phyloP scores from a whole-genome alignment of 2,888 invertebrate species.

The Brassicogethes aeneus region DNA sequence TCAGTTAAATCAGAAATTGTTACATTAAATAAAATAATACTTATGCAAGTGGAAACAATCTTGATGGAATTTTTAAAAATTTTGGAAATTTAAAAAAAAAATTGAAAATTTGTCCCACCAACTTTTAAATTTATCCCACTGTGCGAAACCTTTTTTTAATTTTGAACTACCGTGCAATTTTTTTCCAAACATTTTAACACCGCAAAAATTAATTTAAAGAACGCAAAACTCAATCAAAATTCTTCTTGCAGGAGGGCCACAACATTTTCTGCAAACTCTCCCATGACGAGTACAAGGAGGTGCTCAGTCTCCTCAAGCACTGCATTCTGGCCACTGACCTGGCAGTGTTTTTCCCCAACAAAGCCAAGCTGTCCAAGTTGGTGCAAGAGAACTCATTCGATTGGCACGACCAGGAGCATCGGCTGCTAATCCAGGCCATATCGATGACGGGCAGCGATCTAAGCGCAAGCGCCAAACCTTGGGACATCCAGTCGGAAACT shows the following conservation, averaged over 20 bases:
- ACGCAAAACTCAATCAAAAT: too few relatives aligned
- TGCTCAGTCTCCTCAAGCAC: conserved; percentile 65
- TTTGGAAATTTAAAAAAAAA: too few relatives aligned
- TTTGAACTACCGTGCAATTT: too few relatives aligned
- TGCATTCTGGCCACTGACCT: conserved; percentile 81
- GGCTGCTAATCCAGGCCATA: conserved; percentile 62
- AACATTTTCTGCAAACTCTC: conserved; percentile 71
- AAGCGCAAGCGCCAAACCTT: conserved; percentile 77
- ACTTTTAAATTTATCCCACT: too few relatives aligned
- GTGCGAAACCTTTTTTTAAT: conserved; percentile 1
- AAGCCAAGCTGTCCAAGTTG: conserved; percentile 49
- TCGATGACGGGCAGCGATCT: conserved; percentile 80
- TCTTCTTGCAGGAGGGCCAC: conserved; percentile 62
- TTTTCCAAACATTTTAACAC: conserved; percentile 5
- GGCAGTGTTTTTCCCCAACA: conserved; percentile 72
- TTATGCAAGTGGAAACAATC: too few relatives aligned
- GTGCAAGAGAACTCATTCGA: conserved; percentile 49
- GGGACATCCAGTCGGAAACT: conserved; percentile 71
- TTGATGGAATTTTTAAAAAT: too few relatives aligned
- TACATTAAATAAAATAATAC: too few relatives aligned
- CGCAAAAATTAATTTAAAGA: too few relatives aligned
- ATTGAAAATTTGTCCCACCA: too few relatives aligned
- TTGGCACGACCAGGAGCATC: conserved; percentile 58
- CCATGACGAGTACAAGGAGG: conserved; percentile 66
- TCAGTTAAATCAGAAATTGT: too few relatives aligned